Percentiles rank a stretch among this genome's conserved stretches.
Evolutionary conservation across 2,888 invertebrate species (phyloP).

Genomic region (Eristalis tenax): DNA sequence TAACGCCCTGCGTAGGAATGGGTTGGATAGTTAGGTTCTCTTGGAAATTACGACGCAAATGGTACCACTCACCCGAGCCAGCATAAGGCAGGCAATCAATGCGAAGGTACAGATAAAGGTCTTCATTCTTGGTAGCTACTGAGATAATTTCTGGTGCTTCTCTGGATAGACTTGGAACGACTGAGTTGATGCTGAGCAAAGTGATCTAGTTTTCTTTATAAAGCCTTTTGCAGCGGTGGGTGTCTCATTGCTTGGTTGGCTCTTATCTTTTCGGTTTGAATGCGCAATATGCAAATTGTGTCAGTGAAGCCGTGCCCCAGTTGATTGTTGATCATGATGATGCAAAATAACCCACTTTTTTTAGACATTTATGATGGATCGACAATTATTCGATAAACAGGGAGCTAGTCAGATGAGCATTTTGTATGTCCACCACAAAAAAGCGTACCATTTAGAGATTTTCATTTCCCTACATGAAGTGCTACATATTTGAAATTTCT

Average conservation of each 20-base stretch:
- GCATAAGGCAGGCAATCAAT: conserved; percentile 57
- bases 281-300: conserved; percentile 11
- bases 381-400: no score
- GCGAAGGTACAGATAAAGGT: conserved; percentile 51
- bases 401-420: no score
- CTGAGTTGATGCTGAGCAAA: conserved; percentile 34
- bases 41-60: conserved; percentile 35
- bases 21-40: conserved; percentile 17
- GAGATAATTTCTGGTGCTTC: not conserved
- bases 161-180: not conserved
- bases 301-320: conserved; percentile 18
- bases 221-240: conserved; percentile 4
- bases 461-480: no score
- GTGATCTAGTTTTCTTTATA: conserved; percentile 51
- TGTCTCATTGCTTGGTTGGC: not conserved
- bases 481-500: no score
- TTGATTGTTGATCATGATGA: not conserved
- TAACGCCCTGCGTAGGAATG: conserved; percentile 6
- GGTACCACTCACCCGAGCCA: conserved; percentile 53
- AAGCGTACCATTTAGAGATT: no score
- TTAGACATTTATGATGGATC: no score
- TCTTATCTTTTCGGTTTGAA: not conserved
- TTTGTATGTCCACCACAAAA: no score
- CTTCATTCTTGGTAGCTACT: conserved; percentile 48
- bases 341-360: no score